These are phyloP conservation scores for Origma solitaria DNA, from an alignment of 2,113 vertebrate genomes.

Conservation along the genomic window DNA sequence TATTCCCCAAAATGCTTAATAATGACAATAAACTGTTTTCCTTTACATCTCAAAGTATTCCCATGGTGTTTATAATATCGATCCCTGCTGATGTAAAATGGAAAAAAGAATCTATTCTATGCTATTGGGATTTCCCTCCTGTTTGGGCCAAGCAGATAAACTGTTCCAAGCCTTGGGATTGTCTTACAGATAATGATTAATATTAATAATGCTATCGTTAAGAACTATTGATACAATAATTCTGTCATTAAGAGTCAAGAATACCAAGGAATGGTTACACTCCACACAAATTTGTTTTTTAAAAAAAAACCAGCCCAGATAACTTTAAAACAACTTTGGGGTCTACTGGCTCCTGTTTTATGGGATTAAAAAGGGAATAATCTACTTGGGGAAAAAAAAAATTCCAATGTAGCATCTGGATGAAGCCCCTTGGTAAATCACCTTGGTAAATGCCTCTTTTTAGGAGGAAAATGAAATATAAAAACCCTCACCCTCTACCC, in stretches of 20 bases:
- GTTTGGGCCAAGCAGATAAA: neutral
- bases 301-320: neutral
- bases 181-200: neutral
- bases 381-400: neutral
- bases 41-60: neutral
- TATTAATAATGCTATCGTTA: neutral
- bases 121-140: neutral
- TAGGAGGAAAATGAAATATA: neutral
- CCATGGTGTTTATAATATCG: neutral
- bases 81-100: neutral
- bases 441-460: neutral
- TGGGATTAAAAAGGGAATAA: neutral
- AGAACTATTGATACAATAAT: neutral
- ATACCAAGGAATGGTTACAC: neutral
- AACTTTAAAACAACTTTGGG: neutral
- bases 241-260: neutral
- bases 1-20: neutral
- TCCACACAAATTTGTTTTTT: neutral
- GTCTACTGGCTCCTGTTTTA: neutral
- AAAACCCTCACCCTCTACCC: conserved; percentile 64
- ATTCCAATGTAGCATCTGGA: neutral
- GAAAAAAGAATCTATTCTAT: neutral
- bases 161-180: neutral
- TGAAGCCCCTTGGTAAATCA: neutral
- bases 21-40: neutral